phyloP scores from a whole-genome alignment of 2,113 vertebrate genomes.

The Cynoglossus semilaevis region DNA sequence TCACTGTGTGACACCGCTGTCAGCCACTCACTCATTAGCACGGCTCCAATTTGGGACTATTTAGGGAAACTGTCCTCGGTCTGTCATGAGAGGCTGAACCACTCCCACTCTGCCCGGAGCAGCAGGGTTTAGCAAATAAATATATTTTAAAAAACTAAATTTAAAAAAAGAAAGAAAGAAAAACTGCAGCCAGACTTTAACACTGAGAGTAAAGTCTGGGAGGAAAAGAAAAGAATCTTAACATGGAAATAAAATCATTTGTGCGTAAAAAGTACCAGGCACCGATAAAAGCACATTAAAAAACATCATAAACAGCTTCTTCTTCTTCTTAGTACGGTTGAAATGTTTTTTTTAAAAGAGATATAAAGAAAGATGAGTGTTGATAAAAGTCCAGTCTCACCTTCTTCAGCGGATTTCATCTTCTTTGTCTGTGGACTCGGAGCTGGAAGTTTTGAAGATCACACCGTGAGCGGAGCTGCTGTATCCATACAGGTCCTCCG shows the following conservation, averaged over 20 bases:
- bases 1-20: not conserved
- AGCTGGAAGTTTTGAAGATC: constrained; percentile 34
- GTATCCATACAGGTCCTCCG: constrained; percentile 58
- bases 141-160: constrained; percentile 11
- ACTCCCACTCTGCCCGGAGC: constrained; percentile 50
- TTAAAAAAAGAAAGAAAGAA: too few species aligned
- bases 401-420: constrained; percentile 78
- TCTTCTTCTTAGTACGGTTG: too few species aligned
- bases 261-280: not conserved
- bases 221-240: too few species aligned
- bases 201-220: not conserved
- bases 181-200: not conserved
- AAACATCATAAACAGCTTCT: too few species aligned
- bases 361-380: not conserved
- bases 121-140: constrained; percentile 8
- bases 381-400: constrained; percentile 59
- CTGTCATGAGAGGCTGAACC: constrained; percentile 13
- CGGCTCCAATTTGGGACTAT: constrained; percentile 29
- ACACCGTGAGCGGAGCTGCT: constrained; percentile 32
- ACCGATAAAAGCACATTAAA: too few species aligned
- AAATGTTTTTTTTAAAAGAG: too few species aligned
- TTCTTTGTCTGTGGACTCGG: constrained; percentile 38
- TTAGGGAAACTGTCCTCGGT: constrained; percentile 33
- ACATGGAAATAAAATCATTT: not conserved
- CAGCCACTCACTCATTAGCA: constrained; percentile 25